Conservation (phyloP, 2,888 invertebrate species). For the Phyto melanocephala region DNA sequence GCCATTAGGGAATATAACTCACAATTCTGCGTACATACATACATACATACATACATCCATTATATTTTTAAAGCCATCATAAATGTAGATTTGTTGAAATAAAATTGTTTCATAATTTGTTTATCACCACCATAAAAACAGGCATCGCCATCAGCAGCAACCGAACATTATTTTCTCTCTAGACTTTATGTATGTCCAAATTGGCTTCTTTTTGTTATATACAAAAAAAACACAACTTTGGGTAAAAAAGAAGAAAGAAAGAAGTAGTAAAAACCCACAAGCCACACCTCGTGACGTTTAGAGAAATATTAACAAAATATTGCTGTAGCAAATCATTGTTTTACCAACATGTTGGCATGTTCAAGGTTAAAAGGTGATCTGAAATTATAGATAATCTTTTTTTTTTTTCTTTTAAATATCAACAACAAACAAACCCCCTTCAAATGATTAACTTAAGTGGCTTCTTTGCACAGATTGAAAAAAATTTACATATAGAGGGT, state of each 20-base stretch:
- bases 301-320: constrained; percentile 11
- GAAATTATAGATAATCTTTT: constrained; percentile 54
- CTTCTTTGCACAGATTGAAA: constrained; percentile 47
- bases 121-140: constrained; percentile 45
- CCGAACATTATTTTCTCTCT: background rate
- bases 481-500: background rate
- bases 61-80: background rate
- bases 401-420: constrained; percentile 32
- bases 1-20: background rate
- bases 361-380: constrained; percentile 63
- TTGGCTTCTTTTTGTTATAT: constrained; percentile 44
- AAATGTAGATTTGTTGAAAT: constrained; percentile 18
- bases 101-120: constrained; percentile 55
- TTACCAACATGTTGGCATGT: constrained; percentile 59
- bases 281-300: constrained; percentile 56
- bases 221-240: no score
- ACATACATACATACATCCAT: no score
- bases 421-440: constrained; percentile 31
- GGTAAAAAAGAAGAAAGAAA: background rate
- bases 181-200: background rate
- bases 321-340: constrained; percentile 25
- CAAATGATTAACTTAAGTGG: constrained; percentile 54
- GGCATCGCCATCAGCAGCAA: constrained; percentile 19
- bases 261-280: constrained; percentile 27
- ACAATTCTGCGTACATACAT: background rate